These are phyloP conservation scores for Serripes groenlandicus DNA, from an alignment of 2,888 invertebrate species.

Conservation along the genomic window DNA sequence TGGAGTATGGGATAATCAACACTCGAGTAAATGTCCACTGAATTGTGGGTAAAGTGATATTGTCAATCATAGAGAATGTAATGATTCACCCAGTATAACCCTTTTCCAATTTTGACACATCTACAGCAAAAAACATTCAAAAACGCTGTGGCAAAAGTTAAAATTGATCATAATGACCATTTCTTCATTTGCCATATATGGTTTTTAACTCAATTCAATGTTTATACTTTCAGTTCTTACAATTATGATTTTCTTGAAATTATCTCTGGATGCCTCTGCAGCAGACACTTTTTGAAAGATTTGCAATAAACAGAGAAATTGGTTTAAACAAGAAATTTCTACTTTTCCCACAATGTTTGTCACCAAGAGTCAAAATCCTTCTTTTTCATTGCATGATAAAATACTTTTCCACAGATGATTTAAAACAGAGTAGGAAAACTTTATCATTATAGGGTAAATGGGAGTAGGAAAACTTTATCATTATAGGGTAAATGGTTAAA, in stretches of 20 bases:
- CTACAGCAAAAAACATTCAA: not conserved
- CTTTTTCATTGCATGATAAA: too few species aligned
- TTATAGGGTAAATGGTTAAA: too few species aligned
- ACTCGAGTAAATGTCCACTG: conserved; percentile 46
- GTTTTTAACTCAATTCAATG: too few species aligned
- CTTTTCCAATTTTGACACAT: not conserved
- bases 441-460: not conserved
- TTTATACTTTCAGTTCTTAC: too few species aligned
- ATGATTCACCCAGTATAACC: not conserved
- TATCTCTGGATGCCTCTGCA: too few species aligned
- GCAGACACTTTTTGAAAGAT: too few species aligned
- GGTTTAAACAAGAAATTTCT: not conserved
- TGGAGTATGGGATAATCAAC: conserved; percentile 27
- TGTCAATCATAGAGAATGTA: too few species aligned
- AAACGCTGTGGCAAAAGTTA: not conserved
- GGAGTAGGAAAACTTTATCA: too few species aligned
- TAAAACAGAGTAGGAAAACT: not conserved
- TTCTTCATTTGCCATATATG: not conserved
- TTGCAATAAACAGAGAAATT: too few species aligned
- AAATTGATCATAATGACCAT: not conserved
- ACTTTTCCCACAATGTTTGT: not conserved
- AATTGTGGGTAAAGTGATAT: conserved; percentile 21
- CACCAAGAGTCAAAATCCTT: too few species aligned
- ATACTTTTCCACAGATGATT: too few species aligned
- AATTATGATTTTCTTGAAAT: too few species aligned